Conservation (phyloP, 2,888 invertebrate genomes). For the Ochropleura leucogaster region DNA sequence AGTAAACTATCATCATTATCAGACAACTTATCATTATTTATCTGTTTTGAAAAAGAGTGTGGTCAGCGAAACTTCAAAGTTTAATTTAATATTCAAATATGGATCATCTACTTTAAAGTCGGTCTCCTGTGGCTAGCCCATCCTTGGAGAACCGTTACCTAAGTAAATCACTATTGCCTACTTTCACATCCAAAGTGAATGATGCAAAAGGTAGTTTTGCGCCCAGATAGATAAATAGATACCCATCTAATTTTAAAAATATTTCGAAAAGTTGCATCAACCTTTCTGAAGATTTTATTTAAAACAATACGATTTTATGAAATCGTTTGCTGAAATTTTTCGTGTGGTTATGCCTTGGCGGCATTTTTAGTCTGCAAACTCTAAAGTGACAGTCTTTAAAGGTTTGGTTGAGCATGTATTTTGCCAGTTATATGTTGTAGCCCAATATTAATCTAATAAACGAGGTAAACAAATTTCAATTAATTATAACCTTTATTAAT, state of each 20-base stretch:
- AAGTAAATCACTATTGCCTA: constrained; percentile 27
- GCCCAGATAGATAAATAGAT: constrained; percentile 27
- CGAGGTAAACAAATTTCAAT: neutral
- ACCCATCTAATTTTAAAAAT: constrained; percentile 44
- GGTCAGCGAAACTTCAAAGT: neutral
- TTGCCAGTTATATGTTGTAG: neutral
- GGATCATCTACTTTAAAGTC: neutral
- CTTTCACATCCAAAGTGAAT: constrained; percentile 20
- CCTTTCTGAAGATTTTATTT: constrained; percentile 14
- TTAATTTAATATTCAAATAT: neutral
- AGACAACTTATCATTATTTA: neutral
- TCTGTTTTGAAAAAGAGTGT: neutral
- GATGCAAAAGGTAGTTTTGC: constrained; percentile 33
- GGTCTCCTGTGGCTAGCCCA: neutral
- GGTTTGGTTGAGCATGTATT: neutral
- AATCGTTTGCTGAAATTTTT: neutral
- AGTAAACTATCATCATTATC: neutral
- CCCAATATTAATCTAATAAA: neutral
- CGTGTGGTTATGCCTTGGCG: no score
- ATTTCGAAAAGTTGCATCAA: constrained; percentile 26
- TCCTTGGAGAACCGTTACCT: constrained; percentile 22
- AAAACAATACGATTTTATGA: neutral
- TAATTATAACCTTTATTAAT: neutral
- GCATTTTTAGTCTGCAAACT: neutral
- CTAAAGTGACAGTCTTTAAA: neutral